These are phyloP conservation scores for Dilophus febrilis DNA, from an alignment of 2,888 invertebrate genomes.

Conservation along the genomic window DNA sequence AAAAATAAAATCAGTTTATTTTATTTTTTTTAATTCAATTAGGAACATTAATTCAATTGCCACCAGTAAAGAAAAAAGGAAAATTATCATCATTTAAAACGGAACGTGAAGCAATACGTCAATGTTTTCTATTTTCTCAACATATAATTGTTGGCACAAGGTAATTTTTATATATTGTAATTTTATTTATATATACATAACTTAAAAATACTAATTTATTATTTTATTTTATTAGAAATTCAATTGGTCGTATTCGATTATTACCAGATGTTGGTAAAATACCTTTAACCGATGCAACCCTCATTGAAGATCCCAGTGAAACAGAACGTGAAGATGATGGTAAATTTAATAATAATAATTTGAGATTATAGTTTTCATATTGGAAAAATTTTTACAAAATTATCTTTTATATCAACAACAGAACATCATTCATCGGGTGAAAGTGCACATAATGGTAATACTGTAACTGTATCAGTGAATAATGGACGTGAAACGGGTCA, in stretches of 20 bases:
- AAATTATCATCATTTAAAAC: constrained; percentile 39
- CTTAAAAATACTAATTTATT: constrained; percentile 2
- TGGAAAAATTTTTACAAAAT: too few species aligned
- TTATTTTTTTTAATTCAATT: background rate
- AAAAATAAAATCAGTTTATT: too few species aligned
- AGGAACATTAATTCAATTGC: constrained; percentile 63
- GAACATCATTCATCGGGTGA: too few species aligned
- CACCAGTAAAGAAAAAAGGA: constrained; percentile 34
- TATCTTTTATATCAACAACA: too few species aligned
- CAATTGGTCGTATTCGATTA: constrained; percentile 73
- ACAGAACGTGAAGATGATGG: constrained; percentile 47
- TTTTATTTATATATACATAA: background rate
- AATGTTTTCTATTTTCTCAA: constrained; percentile 83
- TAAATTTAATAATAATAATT: constrained; percentile 29
- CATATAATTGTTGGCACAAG: constrained; percentile 71
- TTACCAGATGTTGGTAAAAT: constrained; percentile 67
- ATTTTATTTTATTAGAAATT: constrained; percentile 35
- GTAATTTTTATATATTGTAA: constrained; percentile 20
- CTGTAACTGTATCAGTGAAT: too few species aligned
- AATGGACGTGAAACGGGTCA: too few species aligned
- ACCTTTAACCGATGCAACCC: constrained; percentile 63
- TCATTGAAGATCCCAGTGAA: constrained; percentile 71
- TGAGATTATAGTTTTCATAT: too few species aligned
- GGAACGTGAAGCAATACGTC: constrained; percentile 54
- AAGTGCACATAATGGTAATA: too few species aligned